phyloP scores from a whole-genome alignment of 2,797 vertebrate genomes.

The Notamacropus eugenii region DNA sequence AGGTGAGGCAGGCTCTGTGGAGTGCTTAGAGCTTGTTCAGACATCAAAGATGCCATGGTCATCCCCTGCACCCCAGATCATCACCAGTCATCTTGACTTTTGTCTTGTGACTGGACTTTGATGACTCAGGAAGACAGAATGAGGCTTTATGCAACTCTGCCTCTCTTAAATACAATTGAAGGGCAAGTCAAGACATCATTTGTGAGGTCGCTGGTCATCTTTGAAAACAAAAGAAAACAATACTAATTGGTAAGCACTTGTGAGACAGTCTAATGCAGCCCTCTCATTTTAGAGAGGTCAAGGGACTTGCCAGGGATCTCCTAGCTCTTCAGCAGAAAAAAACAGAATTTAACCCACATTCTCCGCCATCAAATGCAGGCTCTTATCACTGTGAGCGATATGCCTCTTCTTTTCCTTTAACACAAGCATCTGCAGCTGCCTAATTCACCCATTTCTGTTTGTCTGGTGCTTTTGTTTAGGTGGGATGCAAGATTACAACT shows the following conservation, averaged over 20 bases:
- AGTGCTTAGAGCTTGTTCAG: no score
- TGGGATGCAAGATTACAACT: constrained; percentile 99
- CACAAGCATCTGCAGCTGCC: background rate
- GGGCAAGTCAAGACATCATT: background rate
- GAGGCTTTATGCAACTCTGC: no score
- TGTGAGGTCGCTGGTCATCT: background rate
- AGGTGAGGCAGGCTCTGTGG: no score
- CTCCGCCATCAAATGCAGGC: background rate
- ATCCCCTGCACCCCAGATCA: no score
- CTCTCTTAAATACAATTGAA: background rate
- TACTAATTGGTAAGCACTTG: background rate
- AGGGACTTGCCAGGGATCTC: background rate
- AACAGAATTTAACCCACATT: background rate
- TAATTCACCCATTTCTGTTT: constrained; percentile 14
- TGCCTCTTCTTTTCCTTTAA: constrained; percentile 39
- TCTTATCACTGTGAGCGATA: background rate
- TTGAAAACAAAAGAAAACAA: background rate
- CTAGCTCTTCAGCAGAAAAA: background rate
- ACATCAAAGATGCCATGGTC: no score
- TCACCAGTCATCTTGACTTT: no score
- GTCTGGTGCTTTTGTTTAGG: constrained; percentile 85
- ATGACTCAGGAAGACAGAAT: no score
- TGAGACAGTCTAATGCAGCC: background rate
- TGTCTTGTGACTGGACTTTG: no score
- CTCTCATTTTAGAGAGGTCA: background rate